Conservation (phyloP, 2,888 invertebrate species). For the Shargacucullia verbasci region DNA sequence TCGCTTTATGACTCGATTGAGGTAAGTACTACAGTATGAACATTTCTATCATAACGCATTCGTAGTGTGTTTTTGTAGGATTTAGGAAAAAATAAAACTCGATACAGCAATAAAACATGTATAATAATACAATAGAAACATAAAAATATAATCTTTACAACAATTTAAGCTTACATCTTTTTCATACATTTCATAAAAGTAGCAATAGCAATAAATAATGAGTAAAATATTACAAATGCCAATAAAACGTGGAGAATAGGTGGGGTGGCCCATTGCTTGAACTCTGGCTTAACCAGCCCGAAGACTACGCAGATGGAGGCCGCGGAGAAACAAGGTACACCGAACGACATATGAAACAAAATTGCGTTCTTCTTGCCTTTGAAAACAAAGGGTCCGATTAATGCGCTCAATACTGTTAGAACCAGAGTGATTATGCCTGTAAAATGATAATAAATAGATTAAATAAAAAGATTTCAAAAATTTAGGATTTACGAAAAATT, state of each 20-base stretch:
- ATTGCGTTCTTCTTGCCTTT: not conserved
- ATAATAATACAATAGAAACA: too few species aligned
- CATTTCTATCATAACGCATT: too few species aligned
- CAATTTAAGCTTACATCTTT: constrained; percentile 37
- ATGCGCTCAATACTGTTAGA: constrained; percentile 49
- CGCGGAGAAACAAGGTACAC: constrained; percentile 65
- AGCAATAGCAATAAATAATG: constrained; percentile 59
- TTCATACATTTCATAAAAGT: constrained; percentile 65
- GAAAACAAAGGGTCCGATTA: constrained; percentile 54
- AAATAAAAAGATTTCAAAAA: too few species aligned
- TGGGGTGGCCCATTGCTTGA: constrained; percentile 58
- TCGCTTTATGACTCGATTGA: too few species aligned
- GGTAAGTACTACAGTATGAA: too few species aligned
- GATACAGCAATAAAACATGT: too few species aligned
- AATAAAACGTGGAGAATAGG: constrained; percentile 54
- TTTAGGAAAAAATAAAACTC: too few species aligned
- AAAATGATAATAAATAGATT: constrained; percentile 11
- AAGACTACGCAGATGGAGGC: constrained; percentile 65
- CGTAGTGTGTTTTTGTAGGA: too few species aligned
- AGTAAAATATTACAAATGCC: constrained; percentile 63
- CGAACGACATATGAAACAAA: constrained; percentile 60
- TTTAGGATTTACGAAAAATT: too few species aligned
- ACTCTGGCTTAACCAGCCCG: constrained; percentile 56
- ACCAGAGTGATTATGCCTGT: constrained; percentile 61
- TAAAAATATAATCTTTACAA: constrained; percentile 3